phyloP scores from a whole-genome alignment of 2,888 invertebrate genomes.

The Drosophila villosipedis region DNA sequence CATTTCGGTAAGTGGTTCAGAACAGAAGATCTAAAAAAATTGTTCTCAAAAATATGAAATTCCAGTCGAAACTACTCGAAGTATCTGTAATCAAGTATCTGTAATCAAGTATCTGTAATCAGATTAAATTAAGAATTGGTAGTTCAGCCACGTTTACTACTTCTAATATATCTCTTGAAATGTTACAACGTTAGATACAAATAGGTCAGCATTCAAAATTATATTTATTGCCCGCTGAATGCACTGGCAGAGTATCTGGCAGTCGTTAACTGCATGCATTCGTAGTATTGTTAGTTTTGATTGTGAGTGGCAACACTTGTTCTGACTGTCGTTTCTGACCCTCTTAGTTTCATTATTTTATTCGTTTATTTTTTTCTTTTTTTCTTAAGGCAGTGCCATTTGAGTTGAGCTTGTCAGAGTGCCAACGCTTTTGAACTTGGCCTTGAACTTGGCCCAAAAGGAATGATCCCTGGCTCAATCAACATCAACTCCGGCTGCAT shows the following conservation, averaged over 20 bases:
- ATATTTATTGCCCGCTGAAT: background rate
- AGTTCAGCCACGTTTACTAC: background rate
- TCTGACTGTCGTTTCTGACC: constrained; percentile 28
- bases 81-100: background rate
- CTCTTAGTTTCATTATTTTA: constrained; percentile 5
- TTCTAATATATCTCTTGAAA: background rate
- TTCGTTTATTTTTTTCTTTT: constrained; percentile 8
- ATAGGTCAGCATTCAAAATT: background rate
- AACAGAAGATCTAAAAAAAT: background rate
- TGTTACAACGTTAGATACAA: no score
- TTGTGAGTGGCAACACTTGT: constrained; percentile 31
- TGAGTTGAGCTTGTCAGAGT: constrained; percentile 40
- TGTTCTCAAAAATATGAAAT: background rate
- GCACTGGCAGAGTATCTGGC: constrained; percentile 11
- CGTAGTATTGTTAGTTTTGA: constrained; percentile 4
- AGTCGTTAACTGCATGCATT: background rate
- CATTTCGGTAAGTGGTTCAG: background rate
- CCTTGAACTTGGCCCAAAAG: constrained; percentile 55
- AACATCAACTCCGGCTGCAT: constrained; percentile 2
- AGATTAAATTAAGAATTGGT: background rate
- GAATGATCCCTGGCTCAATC: constrained; percentile 16
- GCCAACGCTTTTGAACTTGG: constrained; percentile 62
- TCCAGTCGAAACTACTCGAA: no score
- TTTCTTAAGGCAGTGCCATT: constrained; percentile 20
- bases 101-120: background rate